Percentiles rank a stretch among this genome's conserved stretches.
Conservation (phyloP, 2,797 vertebrate species). For the Meriones psammophilus region DNA sequence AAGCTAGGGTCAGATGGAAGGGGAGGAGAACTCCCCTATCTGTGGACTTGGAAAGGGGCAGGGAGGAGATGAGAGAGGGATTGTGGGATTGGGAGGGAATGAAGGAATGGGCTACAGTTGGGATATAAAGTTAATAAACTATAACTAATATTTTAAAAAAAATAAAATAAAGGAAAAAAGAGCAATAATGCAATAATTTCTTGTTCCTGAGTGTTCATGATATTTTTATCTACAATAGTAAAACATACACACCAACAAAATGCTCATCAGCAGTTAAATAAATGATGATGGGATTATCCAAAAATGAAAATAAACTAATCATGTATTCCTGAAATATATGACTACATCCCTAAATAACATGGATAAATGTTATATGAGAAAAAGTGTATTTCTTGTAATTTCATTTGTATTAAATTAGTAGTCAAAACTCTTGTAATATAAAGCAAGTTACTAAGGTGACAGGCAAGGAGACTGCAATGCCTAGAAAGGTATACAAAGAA, state of each 20-base stretch:
- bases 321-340: background rate
- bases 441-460: background rate
- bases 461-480: background rate
- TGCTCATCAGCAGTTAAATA: background rate
- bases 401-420: background rate
- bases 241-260: background rate
- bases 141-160: too few species aligned
- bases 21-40: too few species aligned
- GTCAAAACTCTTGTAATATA: background rate
- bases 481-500: background rate
- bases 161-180: too few species aligned
- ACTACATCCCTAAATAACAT: background rate
- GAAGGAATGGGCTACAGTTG: too few species aligned
- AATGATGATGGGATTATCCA: background rate
- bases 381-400: background rate
- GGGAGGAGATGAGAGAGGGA: too few species aligned
- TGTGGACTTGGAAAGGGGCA: too few species aligned
- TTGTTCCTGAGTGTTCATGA: background rate
- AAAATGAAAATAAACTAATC: background rate
- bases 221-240: background rate
- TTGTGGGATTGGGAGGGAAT: too few species aligned
- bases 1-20: too few species aligned
- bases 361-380: conserved; percentile 9
- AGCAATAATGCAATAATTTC: too few species aligned
- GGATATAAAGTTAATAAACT: too few species aligned